Conservation (phyloP, 2,888 invertebrate genomes). For the Pachymerium ferrugineum region DNA sequence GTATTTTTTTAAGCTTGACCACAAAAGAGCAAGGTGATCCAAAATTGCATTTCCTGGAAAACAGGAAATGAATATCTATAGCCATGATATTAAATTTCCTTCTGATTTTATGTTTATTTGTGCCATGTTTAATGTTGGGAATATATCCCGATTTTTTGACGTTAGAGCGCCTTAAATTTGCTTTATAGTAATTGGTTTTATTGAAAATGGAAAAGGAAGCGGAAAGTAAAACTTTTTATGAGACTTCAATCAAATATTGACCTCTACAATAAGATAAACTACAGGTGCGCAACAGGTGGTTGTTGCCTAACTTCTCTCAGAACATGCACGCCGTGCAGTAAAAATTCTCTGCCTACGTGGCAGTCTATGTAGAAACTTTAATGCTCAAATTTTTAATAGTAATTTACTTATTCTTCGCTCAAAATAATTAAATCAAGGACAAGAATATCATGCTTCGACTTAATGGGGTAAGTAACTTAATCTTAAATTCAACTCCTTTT, state of each 20-base stretch:
- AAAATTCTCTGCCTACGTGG: neutral
- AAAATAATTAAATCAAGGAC: too few species aligned
- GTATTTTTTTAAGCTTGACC: too few species aligned
- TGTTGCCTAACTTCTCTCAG: neutral
- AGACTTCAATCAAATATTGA: conserved; percentile 3
- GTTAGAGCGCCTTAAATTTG: too few species aligned
- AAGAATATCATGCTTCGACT: too few species aligned
- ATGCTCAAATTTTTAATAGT: neutral
- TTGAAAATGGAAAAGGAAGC: neutral
- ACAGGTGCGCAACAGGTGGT: conserved; percentile 16
- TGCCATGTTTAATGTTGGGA: neutral
- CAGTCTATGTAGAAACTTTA: neutral
- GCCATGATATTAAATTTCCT: neutral
- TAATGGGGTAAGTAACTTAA: too few species aligned
- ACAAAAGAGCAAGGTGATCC: too few species aligned
- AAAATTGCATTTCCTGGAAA: neutral
- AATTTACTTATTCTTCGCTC: too few species aligned
- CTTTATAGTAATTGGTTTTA: neutral
- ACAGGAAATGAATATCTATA: conserved; percentile 10
- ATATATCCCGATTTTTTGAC: too few species aligned
- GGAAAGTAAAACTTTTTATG: conserved; percentile 1
- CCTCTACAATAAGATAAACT: neutral
- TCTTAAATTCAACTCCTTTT: too few species aligned
- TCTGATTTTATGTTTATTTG: neutral
- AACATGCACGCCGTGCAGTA: neutral